Base-by-base conservation (phyloP, 2,797 vertebrate species). In the Rhynchonycteris naso region DNA sequence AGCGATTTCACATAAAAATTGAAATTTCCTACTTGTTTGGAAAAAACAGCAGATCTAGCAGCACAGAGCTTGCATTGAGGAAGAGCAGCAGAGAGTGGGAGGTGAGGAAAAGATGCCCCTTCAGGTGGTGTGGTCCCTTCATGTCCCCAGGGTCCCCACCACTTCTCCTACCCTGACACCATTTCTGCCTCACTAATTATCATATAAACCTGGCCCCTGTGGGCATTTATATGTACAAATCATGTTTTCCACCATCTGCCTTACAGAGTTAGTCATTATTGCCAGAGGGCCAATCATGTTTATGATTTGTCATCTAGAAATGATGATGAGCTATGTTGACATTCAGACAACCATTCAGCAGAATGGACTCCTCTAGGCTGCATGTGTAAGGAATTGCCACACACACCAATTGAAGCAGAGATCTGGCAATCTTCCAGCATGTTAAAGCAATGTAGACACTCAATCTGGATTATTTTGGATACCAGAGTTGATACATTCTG, bases 11-110 rank as follows among this genome's bases (percentile, higher is more conserved):
- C 7, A 47, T 38, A 80, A 80, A 88, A 89, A 19, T 76, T 35
- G 38, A 16, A 93, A 94, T 81, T 83, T 95, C 61, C 47, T 89
- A 33, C 35, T 93, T 78, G 15, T 71, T 86, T 82, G 59, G 11
- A 7, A 63, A 66, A 87, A 68, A 56, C 35, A 50, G 33, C 35
- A 50, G 21, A 38, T n/a, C 4, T 63, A 58, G n/a, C 79, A 88
- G 52, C 28, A 24, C 6, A 26, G 63, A 83, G 18, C 19, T 33
- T 50, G n/a, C 56, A 21, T 0, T 50, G 15, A 68, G 24, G n/a
- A 58, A 88, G 24, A 16, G 58, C 18, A 26, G 26, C 1, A 2
- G 22, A 61, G 54, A 90, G 52, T 3, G 0, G 28, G 68, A 50
- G 19, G 18, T 58, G 28, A 72, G 26, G 16, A 61, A n/a, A 21